A percentile compares a stretch with the other conserved stretches of the same genome.
Conservation (phyloP, 2,888 invertebrate genomes). For the Pemphredon lugubris region DNA sequence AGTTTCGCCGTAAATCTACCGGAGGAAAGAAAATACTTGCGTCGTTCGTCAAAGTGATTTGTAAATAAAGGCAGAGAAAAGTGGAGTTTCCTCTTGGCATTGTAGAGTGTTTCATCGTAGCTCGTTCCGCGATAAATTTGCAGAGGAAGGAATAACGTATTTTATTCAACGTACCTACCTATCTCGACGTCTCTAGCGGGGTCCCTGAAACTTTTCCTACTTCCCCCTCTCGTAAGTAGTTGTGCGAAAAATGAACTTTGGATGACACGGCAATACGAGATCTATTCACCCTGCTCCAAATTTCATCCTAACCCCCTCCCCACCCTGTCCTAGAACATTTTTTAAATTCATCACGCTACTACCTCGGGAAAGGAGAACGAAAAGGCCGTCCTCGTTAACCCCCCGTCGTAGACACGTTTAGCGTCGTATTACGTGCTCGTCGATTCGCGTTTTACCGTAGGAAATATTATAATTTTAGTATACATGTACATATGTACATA, state of each 20-base stretch:
- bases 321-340: slow-evolving; percentile 54
- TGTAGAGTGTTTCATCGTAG: no score
- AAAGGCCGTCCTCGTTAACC: background rate
- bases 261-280: slow-evolving; percentile 64
- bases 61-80: background rate
- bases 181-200: no score
- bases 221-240: slow-evolving; percentile 40
- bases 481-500: no score
- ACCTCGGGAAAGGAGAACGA: slow-evolving; percentile 46
- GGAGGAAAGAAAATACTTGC: no score
- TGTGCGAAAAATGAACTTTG: slow-evolving; percentile 69
- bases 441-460: no score
- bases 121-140: no score
- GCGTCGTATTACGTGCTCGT: no score
- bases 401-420: background rate
- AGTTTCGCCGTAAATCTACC: no score
- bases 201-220: slow-evolving; percentile 17
- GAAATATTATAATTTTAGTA: no score
- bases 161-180: slow-evolving; percentile 10
- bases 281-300: slow-evolving; percentile 44
- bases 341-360: slow-evolving; percentile 65
- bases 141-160: background rate
- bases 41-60: no score
- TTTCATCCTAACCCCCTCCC: slow-evolving; percentile 25
- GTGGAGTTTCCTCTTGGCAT: no score